A percentile compares a stretch with the other conserved stretches of the same genome.
These are phyloP conservation scores for Drosophila colorata DNA, from an alignment of 2,888 invertebrate species.

Conservation along the genomic window DNA sequence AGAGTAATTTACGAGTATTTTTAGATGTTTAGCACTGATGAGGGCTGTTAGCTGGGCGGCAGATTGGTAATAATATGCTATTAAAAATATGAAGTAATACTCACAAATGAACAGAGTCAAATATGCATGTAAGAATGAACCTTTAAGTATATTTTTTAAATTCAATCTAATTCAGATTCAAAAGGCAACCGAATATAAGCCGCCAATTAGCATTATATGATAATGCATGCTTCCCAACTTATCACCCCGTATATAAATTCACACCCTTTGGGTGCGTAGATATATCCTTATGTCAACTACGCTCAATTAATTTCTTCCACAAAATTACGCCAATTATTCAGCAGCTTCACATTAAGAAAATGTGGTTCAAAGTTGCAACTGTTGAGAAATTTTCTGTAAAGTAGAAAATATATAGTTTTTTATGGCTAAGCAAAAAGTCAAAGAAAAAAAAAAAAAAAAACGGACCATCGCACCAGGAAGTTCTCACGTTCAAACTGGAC, in stretches of 20 bases:
- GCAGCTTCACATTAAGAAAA: conserved; percentile 18
- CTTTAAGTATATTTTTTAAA: not conserved
- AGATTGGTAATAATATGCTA: conserved; percentile 31
- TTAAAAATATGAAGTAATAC: conserved; percentile 33
- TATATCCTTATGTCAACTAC: conserved; percentile 24
- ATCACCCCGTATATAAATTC: conserved; percentile 14
- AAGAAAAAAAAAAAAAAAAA: too few species aligned
- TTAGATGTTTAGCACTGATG: conserved; percentile 49
- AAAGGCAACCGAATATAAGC: conserved; percentile 2
- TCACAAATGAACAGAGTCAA: not conserved
- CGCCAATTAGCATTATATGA: conserved; percentile 18
- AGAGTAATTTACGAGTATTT: conserved; percentile 55
- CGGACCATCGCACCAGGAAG: conserved; percentile 30
- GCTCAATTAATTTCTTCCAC: conserved; percentile 72
- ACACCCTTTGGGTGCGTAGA: conserved; percentile 43
- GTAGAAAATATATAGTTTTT: conserved; percentile 53
- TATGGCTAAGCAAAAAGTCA: too few species aligned
- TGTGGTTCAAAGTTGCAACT: conserved; percentile 24
- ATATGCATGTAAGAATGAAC: not conserved
- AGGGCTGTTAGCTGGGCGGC: conserved; percentile 47
- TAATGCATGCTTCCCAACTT: not conserved
- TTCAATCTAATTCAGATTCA: not conserved
- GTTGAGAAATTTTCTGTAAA: conserved; percentile 37
- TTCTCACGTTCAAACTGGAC: conserved; percentile 75
- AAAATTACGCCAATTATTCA: conserved; percentile 64